phyloP scores from a whole-genome alignment of 2,888 invertebrate genomes.

The Pristionchus maxplancki region DNA sequence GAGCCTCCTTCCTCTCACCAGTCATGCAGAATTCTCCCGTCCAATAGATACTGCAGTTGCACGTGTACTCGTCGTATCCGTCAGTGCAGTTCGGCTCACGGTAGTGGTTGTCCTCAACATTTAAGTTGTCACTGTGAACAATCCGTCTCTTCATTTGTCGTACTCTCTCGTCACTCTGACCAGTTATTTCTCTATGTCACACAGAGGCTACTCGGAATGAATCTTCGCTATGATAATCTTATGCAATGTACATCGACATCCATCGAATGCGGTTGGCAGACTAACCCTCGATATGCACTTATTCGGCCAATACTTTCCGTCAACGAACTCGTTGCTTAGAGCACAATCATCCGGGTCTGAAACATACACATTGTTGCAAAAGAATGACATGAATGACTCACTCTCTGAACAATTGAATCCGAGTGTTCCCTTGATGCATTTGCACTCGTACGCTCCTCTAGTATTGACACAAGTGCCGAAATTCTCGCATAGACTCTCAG shows the following conservation, averaged over 20 bases:
- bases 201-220: no score
- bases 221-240: no score
- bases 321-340: background rate
- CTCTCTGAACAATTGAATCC: background rate
- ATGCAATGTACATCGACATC: background rate
- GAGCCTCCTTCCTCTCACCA: background rate
- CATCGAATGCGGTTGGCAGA: background rate
- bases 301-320: background rate
- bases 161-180: no score
- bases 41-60: background rate
- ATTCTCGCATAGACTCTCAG: background rate
- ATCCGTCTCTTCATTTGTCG: no score
- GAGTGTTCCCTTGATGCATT: background rate
- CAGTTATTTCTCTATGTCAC: no score
- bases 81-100: background rate
- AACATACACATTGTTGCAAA: background rate
- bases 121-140: no score
- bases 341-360: background rate
- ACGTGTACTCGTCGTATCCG: background rate
- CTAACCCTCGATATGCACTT: background rate
- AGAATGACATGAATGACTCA: background rate
- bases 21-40: background rate
- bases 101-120: background rate
- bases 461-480: constrained; percentile 21
- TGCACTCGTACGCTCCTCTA: background rate